A percentile compares a stretch with the other conserved stretches of the same genome.
phyloP scores from a whole-genome alignment of 2,797 vertebrate species.

The Gadopsis bispinosus region DNA sequence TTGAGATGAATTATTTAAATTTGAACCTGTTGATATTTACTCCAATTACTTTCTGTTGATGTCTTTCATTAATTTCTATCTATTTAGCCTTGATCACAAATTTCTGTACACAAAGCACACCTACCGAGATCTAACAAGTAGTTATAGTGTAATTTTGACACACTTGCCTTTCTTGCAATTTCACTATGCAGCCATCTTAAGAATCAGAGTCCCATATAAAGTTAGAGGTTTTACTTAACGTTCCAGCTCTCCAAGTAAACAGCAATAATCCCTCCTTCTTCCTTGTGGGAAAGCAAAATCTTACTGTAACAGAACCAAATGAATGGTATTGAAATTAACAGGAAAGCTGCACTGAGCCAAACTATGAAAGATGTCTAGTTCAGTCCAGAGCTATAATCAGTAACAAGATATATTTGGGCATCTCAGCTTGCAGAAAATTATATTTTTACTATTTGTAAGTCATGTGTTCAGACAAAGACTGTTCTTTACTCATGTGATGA shows the following conservation, averaged over 20 bases:
- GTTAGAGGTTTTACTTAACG: neutral
- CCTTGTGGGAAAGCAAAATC: neutral
- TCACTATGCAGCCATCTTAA: neutral
- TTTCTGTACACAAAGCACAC: neutral
- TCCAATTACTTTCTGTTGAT: neutral
- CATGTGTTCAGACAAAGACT: constrained; percentile 21
- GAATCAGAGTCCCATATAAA: neutral
- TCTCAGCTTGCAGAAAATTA: constrained; percentile 31
- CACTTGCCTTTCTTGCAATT: neutral
- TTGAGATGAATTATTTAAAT: neutral
- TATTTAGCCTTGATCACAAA: neutral
- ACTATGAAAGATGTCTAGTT: constrained; percentile 43
- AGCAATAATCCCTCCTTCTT: neutral
- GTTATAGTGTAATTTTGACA: too few relatives aligned
- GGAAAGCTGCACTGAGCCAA: neutral
- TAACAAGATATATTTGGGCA: constrained; percentile 46
- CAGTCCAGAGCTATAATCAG: constrained; percentile 45
- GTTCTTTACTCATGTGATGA: constrained; percentile 10
- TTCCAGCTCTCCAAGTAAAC: neutral
- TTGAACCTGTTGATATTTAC: neutral
- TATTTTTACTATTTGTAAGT: constrained; percentile 29
- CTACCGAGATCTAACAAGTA: neutral
- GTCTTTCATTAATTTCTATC: neutral
- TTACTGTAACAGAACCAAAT: neutral
- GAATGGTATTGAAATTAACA: neutral